Conservation (phyloP, 2,888 invertebrate genomes). For the Eretmocerus hayati region DNA sequence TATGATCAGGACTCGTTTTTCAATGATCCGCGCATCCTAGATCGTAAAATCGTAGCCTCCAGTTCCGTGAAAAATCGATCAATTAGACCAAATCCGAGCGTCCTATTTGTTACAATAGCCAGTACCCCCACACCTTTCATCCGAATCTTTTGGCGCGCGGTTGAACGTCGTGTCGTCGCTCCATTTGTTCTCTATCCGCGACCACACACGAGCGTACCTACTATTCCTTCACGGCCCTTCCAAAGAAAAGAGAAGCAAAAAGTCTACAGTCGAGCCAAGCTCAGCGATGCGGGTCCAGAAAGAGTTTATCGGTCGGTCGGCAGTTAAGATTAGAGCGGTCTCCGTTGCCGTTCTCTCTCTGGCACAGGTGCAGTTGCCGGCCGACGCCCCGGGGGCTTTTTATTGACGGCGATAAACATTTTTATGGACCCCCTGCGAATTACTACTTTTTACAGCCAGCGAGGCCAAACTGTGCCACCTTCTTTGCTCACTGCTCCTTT, state of each 20-base stretch:
- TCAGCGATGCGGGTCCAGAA: slow-evolving; percentile 6
- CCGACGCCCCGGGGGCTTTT: slow-evolving; percentile 30
- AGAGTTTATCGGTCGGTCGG: slow-evolving; percentile 35
- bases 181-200: too few species aligned
- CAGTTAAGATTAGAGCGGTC: slow-evolving; percentile 39
- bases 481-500: slow-evolving; percentile 5
- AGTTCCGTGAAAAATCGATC: slow-evolving; percentile 3
- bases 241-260: slow-evolving; percentile 30
- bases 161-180: too few species aligned
- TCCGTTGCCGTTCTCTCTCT: slow-evolving; percentile 1
- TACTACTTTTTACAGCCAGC: slow-evolving; percentile 39
- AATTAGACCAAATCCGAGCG: slow-evolving; percentile 6
- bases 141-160: neutral
- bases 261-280: slow-evolving; percentile 1
- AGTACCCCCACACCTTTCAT: too few species aligned
- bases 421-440: slow-evolving; percentile 44
- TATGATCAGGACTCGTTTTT: neutral
- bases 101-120: neutral
- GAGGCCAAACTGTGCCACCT: slow-evolving; percentile 18
- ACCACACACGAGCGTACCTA: too few species aligned
- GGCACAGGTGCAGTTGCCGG: neutral
- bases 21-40: neutral
- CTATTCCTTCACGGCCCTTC: neutral
- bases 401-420: slow-evolving; percentile 45
- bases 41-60: neutral